Conservation (phyloP, 2,113 vertebrate species). For the Mugil cephalus region DNA sequence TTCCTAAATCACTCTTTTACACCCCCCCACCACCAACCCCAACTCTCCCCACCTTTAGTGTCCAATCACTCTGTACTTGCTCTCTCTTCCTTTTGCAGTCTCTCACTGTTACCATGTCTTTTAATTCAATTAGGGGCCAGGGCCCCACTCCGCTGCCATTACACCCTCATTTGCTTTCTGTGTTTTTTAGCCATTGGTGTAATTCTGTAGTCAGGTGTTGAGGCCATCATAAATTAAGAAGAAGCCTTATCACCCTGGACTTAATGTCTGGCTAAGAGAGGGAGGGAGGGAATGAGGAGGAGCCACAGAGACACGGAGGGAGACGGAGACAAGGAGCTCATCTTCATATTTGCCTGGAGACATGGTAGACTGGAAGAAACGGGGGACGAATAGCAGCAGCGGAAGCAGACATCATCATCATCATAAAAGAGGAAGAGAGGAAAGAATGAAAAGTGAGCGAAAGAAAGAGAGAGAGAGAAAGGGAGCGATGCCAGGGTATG, state of each 20-base stretch:
- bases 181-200: constrained; percentile 84
- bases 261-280: constrained; percentile 78
- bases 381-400: constrained; percentile 78
- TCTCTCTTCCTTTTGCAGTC: constrained; percentile 19
- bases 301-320: constrained; percentile 55
- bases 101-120: constrained; percentile 80
- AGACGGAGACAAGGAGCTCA: constrained; percentile 70
- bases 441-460: constrained; percentile 78
- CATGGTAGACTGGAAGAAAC: constrained; percentile 73
- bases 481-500: constrained; percentile 74
- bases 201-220: constrained; percentile 86
- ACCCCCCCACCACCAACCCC: constrained; percentile 33
- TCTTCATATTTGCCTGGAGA: constrained; percentile 87
- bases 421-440: constrained; percentile 77
- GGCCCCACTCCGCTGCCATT: constrained; percentile 91
- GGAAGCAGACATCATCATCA: constrained; percentile 77
- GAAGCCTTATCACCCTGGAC: constrained; percentile 74
- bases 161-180: constrained; percentile 91
- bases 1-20: constrained; percentile 63
- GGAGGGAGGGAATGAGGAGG: constrained; percentile 56
- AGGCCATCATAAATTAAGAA: constrained; percentile 84
- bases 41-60: constrained; percentile 43
- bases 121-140: constrained; percentile 98
- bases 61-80: constrained; percentile 58
- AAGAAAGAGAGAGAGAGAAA: constrained; percentile 51